Evolutionary conservation across 2,888 invertebrate genomes (phyloP).

Genomic region (Pseudoips prasinana): DNA sequence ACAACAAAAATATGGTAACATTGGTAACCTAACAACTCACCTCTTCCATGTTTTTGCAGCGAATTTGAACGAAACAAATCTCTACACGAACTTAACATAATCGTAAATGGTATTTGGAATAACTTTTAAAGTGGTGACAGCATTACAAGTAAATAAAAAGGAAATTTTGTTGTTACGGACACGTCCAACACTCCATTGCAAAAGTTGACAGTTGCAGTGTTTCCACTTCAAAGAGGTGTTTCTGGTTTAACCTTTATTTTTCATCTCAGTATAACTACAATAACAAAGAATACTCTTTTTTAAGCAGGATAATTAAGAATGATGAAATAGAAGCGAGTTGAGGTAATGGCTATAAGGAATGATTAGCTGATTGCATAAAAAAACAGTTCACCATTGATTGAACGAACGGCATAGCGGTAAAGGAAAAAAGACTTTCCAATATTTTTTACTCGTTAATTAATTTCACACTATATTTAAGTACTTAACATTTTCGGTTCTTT

Average conservation of each 20-base stretch:
- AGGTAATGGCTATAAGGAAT: no score
- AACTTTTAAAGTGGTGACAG: conserved; percentile 60
- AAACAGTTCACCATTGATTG: no score
- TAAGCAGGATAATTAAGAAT: no score
- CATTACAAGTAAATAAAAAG: conserved; percentile 71
- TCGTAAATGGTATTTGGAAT: conserved; percentile 60
- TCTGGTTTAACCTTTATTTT: not conserved
- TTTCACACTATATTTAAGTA: no score
- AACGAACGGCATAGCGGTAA: no score
- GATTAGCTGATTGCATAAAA: no score
- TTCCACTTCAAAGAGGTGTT: conserved; percentile 6
- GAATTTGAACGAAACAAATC: conserved; percentile 63
- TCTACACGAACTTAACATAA: conserved; percentile 73
- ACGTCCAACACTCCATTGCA: conserved; percentile 73
- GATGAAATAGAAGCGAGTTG: no score
- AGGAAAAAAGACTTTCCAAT: no score
- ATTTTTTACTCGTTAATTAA: no score
- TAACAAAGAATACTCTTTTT: no score
- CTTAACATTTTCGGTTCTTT: no score
- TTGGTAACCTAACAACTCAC: conserved; percentile 53
- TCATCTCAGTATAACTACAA: no score
- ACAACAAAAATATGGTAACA: conserved; percentile 65
- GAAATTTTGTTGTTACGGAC: conserved; percentile 62
- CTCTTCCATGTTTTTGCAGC: conserved; percentile 74
- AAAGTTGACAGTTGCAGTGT: conserved; percentile 41